Conservation (phyloP, 64 coral and sea anemone species). For the Dendronephthya gigantea region DNA sequence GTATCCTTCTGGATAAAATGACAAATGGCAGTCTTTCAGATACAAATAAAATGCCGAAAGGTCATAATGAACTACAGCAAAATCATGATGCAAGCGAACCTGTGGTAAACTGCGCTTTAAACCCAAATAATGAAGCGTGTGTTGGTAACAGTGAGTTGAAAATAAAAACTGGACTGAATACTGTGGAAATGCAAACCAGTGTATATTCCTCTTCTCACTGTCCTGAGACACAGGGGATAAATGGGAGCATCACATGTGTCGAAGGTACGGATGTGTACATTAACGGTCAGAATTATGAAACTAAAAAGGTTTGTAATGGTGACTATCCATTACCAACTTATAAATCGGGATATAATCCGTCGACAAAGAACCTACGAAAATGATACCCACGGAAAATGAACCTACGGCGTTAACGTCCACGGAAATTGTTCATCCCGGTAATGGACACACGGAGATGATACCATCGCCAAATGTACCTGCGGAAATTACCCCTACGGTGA, state of each 20-base stretch:
- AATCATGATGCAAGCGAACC: not conserved
- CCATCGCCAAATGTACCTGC: not conserved
- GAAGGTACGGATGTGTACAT: not conserved
- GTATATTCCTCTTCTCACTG: no score
- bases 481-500: not conserved
- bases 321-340: not conserved
- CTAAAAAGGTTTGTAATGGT: not conserved
- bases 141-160: not conserved
- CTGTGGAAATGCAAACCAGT: not conserved
- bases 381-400: not conserved
- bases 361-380: not conserved
- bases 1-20: not conserved
- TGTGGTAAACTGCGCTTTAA: not conserved
- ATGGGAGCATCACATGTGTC: not conserved
- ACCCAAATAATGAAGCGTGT: not conserved
- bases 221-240: not conserved
- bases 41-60: not conserved
- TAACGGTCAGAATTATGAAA: not conserved
- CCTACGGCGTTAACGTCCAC: not conserved
- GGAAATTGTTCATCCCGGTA: not conserved
- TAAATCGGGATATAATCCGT: not conserved
- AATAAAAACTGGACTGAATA: not conserved
- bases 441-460: not conserved
- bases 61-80: not conserved
- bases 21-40: not conserved